Percentiles rank a stretch among this genome's conserved stretches.
Evolutionary conservation across 2,113 vertebrate species (phyloP).

Genomic region (Kryptolebias marmoratus): DNA sequence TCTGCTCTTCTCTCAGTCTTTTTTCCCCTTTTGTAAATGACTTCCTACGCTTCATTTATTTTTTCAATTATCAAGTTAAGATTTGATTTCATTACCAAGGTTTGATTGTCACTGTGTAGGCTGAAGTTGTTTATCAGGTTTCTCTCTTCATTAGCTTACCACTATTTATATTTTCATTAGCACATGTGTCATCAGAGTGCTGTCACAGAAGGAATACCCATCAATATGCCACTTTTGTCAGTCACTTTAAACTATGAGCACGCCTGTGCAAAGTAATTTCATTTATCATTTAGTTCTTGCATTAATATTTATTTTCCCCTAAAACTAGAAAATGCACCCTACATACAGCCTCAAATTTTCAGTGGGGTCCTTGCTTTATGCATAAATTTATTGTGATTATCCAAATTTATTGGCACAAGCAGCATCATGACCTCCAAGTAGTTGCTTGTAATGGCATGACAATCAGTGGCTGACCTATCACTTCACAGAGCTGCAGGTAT

Average conservation of each 20-base stretch:
- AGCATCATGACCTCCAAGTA: neutral
- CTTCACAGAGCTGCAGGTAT: neutral
- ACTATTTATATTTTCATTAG: conserved; percentile 48
- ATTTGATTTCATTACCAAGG: conserved; percentile 52
- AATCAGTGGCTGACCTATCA: neutral
- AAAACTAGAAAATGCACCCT: neutral
- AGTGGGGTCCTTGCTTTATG: neutral
- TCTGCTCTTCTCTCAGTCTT: neutral
- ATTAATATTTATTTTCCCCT: neutral
- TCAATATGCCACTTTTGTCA: conserved; percentile 12
- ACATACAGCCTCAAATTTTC: neutral
- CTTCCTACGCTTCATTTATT: conserved; percentile 40
- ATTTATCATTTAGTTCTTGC: neutral
- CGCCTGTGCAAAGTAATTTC: neutral
- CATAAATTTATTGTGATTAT: neutral
- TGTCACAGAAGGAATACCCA: conserved; percentile 9
- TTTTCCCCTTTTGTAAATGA: conserved; percentile 1
- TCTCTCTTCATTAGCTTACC: conserved; percentile 39
- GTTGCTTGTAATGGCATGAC: neutral
- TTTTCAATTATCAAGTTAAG: conserved; percentile 60
- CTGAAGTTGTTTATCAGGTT: conserved; percentile 42
- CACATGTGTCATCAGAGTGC: conserved; percentile 4
- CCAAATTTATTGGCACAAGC: neutral
- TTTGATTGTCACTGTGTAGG: conserved; percentile 46
- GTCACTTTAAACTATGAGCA: conserved; percentile 6